Base-by-base conservation (phyloP, 1,140 invertebrate genomes). In the Drosophila nigromelanica region DNA sequence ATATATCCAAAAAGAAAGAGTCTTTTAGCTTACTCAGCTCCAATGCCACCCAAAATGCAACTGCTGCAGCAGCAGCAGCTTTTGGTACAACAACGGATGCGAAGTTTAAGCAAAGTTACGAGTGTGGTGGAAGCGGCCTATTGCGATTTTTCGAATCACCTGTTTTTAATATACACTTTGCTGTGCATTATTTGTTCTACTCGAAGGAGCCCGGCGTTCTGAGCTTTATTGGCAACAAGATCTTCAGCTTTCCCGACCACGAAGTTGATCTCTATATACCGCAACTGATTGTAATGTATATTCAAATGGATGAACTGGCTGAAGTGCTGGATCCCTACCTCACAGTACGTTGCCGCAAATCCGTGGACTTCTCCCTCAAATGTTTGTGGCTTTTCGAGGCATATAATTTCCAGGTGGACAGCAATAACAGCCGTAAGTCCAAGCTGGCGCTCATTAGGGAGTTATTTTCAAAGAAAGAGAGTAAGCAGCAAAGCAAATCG, bases 221-320 rank as follows among this genome's bases (percentile, higher is more conserved):
- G n/a, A n/a, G n/a, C 78, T 99, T 99, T 92, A 95, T 99, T 91
- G 98, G 97, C 69, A 99, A 99, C 93, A 97, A 97, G 92, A 95
- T 99, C 92, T 99, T 99, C 92, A 98, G 96, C 93, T 99, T 99
- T 93, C 94, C 95, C 24, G 94, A 98, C 91, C 93, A 94, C 72
- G 92, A n/a, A n/a, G n/a, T n/a, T n/a, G n/a, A n/a, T n/a, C n/a
- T n/a, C n/a, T n/a, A n/a, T n/a, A n/a, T n/a, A n/a, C n/a, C n/a
- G n/a, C n/a, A n/a, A n/a, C 92, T 99, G 81, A 96, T 99, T 76
- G 98, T 98, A 81, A 98, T 99, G 97, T 99, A 99, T 90, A 97
- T 99, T 93, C 98, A 99, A 92, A 98, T 99, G 95, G 96, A 96
- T 79, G 98, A 99, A 90, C 95, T 99, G 62, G 98, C 98, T 51